These are phyloP conservation scores for Aphelocoma californica DNA, from an alignment of 2,797 vertebrate species.

Conservation along the genomic window DNA sequence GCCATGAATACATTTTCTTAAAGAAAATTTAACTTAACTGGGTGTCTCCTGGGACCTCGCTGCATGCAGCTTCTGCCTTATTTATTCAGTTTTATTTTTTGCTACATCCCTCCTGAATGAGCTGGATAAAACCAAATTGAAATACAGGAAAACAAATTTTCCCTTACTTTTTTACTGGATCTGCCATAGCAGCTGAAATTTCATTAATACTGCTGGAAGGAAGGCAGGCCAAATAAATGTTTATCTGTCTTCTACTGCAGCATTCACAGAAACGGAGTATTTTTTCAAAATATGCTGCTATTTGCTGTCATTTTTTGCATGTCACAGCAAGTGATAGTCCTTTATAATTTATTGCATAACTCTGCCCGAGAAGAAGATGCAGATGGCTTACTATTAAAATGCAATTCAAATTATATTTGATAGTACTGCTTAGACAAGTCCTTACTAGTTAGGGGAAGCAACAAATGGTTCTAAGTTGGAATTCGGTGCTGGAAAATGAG, in stretches of 20 bases:
- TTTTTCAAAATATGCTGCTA: neutral
- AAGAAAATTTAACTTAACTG: slow-evolving; percentile 37
- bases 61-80: slow-evolving; percentile 12
- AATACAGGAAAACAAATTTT: slow-evolving; percentile 31
- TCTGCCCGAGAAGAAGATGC: neutral
- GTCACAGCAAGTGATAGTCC: neutral
- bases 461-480: neutral
- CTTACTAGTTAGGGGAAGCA: neutral
- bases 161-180: neutral
- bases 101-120: neutral
- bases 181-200: neutral
- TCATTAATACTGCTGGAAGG: neutral
- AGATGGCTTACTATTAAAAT: slow-evolving; percentile 30
- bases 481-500: neutral
- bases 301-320: neutral
- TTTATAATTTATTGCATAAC: neutral
- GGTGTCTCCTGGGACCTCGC: neutral
- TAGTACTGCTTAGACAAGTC: neutral
- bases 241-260: neutral
- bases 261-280: neutral
- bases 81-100: slow-evolving; percentile 43
- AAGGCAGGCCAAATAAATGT: neutral
- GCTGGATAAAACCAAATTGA: neutral
- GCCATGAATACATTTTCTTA: slow-evolving; percentile 3
- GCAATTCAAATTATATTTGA: neutral